Conservation (phyloP, 1,140 invertebrate genomes). For the Tetranychus cinnabarinus region DNA sequence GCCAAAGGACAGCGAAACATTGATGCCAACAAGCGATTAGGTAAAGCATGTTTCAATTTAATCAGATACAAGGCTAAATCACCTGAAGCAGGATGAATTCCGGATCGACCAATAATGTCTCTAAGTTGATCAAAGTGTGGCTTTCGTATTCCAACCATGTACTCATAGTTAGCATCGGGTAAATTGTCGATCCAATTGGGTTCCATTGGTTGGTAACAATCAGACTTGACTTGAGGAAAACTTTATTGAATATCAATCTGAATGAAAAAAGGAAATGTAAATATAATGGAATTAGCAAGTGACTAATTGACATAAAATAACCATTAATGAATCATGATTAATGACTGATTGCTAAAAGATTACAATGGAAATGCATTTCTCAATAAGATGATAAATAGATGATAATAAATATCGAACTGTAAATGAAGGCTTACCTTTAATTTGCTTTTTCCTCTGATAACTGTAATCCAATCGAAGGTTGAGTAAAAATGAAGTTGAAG, state of each 20-base stretch:
- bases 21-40: not conserved
- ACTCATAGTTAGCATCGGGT: not conserved
- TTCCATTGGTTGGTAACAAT: too few species aligned
- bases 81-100: not conserved
- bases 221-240: too few species aligned
- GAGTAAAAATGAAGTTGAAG: too few species aligned
- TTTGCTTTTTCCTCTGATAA: too few species aligned
- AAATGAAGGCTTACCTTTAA: too few species aligned
- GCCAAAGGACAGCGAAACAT: not conserved
- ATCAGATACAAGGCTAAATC: not conserved
- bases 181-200: not conserved
- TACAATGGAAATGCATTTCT: not conserved
- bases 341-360: too few species aligned
- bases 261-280: too few species aligned
- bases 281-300: too few species aligned
- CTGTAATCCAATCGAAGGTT: too few species aligned
- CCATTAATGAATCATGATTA: too few species aligned
- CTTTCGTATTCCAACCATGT: not conserved
- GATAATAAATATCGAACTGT: not conserved
- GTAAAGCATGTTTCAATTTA: not conserved
- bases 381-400: not conserved
- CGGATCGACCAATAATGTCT: not conserved
- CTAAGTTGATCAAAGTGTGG: not conserved
- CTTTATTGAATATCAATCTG: too few species aligned
- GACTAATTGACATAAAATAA: too few species aligned